Percentiles rank a stretch among this genome's conserved stretches.
Evolutionary conservation across 2,113 vertebrate species (phyloP).

Genomic region (Platysternon megacephalum): DNA sequence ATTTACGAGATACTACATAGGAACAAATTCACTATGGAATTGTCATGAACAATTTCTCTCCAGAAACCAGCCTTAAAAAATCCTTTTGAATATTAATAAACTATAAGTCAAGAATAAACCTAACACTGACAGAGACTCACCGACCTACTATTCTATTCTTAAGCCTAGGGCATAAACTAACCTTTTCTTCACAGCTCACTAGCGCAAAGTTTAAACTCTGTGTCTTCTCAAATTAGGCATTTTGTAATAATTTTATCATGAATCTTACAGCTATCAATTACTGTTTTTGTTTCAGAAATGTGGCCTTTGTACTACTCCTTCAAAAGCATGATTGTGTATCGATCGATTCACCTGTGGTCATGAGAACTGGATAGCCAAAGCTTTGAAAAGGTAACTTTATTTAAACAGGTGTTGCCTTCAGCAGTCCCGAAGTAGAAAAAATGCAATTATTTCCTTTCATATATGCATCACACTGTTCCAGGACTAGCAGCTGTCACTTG

Average conservation of each 20-base stretch:
- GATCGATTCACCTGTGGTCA: background rate
- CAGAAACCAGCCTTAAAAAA: conserved; percentile 19
- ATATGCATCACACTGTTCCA: background rate
- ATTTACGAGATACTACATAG: conserved; percentile 22
- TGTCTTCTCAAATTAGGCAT: conserved; percentile 13
- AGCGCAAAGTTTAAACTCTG: conserved; percentile 14
- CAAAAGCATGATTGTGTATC: background rate
- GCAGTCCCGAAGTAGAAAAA: background rate
- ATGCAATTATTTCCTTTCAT: background rate
- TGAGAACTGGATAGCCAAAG: background rate
- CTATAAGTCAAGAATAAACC: conserved; percentile 38
- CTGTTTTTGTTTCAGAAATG: background rate
- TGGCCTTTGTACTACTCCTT: background rate
- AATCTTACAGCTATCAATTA: conserved; percentile 17
- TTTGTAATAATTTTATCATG: background rate
- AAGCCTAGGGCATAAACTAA: conserved; percentile 53
- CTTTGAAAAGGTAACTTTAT: background rate
- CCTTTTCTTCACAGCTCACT: conserved; percentile 45
- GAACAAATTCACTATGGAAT: background rate
- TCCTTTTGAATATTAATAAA: conserved; percentile 51
- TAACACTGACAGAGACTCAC: background rate
- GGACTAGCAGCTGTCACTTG: background rate
- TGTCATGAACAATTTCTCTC: conserved; percentile 32
- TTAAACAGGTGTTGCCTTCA: background rate
- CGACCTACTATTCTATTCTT: conserved; percentile 18